A percentile compares a stretch with the other conserved stretches of the same genome.
These are phyloP conservation scores for Glyptemys insculpta DNA, from an alignment of 2,797 vertebrate genomes.

Conservation along the genomic window DNA sequence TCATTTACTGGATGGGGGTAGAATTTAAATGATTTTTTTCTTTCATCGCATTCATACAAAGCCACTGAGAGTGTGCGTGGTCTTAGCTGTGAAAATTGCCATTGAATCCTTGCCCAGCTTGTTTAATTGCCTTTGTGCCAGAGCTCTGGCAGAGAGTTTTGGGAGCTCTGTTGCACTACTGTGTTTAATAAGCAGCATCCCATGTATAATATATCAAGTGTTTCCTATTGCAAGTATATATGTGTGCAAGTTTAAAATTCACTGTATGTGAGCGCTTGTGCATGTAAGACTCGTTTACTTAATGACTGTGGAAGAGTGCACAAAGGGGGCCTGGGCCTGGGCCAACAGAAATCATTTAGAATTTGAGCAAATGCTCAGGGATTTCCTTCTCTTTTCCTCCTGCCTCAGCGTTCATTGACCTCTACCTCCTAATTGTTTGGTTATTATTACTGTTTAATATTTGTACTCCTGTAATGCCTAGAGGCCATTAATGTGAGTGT, in stretches of 20 bases:
- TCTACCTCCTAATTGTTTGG: neutral
- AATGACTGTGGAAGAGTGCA: neutral
- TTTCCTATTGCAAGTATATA: neutral
- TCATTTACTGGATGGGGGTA: neutral
- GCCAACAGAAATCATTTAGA: neutral
- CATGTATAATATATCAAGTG: neutral
- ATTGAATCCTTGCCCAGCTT: neutral
- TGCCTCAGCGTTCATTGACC: too few relatives aligned
- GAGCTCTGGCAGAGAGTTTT: neutral
- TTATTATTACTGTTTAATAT: neutral
- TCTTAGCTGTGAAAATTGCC: neutral
- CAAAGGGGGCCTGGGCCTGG: rapidly evolving
- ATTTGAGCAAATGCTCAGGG: neutral
- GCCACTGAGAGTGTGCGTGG: neutral
- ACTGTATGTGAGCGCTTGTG: neutral
- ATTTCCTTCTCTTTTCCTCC: neutral
- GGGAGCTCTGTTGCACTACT: neutral
- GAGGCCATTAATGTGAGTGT: neutral
- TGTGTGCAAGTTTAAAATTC: neutral
- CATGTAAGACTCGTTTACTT: neutral
- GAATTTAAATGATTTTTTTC: neutral
- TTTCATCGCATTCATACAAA: neutral
- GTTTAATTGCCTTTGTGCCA: neutral
- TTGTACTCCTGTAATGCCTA: neutral
- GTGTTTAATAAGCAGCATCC: neutral